Percentiles rank a stretch among this genome's conserved stretches.
These are phyloP conservation scores for Oncorhynchus mykiss DNA, from an alignment of 2,113 vertebrate genomes.

Conservation along the genomic window DNA sequence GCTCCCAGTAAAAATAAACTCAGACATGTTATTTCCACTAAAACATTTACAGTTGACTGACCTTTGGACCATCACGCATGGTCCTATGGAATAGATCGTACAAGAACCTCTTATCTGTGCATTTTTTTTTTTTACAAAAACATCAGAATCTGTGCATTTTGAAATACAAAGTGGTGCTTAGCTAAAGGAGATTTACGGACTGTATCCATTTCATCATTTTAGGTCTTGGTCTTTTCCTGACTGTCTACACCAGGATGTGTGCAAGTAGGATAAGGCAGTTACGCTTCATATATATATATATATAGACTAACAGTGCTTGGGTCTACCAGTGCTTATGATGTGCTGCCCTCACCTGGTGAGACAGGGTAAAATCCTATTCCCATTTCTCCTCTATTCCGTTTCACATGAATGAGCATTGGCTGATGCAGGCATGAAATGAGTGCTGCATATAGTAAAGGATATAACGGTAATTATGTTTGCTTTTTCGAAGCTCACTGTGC, in stretches of 20 bases:
- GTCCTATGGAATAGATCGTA: too few species aligned
- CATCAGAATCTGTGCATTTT: too few species aligned
- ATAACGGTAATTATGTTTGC: background rate
- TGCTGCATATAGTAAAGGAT: background rate
- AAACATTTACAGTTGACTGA: background rate
- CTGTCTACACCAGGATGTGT: constrained; percentile 28
- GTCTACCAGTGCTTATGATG: background rate
- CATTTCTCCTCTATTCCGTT: background rate
- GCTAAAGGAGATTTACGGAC: too few species aligned
- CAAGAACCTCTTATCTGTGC: too few species aligned
- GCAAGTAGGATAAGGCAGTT: background rate
- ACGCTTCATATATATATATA: background rate
- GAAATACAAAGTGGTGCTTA: too few species aligned
- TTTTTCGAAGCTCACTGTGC: too few species aligned
- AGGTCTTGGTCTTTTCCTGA: background rate
- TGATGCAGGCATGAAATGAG: background rate
- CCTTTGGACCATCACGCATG: too few species aligned
- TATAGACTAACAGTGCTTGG: background rate
- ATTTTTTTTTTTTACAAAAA: too few species aligned
- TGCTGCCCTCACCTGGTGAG: constrained; percentile 5
- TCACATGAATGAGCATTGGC: background rate
- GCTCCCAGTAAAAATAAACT: background rate
- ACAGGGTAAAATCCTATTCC: background rate
- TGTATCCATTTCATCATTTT: too few species aligned
- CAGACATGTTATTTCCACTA: constrained; percentile 1